Evolutionary conservation across 2,797 vertebrate genomes (phyloP), one percentile per base, ranked within the genome.

Genomic region (Siniperca obscura): DNA sequence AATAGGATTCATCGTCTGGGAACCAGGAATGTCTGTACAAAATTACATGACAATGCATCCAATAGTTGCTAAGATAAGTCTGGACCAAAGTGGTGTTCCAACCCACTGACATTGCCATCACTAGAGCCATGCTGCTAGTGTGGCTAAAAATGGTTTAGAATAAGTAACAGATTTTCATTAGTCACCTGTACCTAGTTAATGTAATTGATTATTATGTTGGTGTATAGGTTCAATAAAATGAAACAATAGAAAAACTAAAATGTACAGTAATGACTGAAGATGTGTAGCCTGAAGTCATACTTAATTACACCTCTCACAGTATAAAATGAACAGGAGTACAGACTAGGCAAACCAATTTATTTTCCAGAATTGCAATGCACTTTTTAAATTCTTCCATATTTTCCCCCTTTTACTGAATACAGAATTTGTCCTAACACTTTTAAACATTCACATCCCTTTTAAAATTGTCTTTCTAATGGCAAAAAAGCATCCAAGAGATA

Each of bases 331-430:
- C 34, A 53, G 21, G 21, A 36, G 30, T 19, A 30, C 2, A 38
- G 40, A 50, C 19, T 3, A 17, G 21, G 3, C 13, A 19, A 70
- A 69, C 6, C 30, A 34, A 22, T n/a, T 56, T 27, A 40, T 40
- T 46, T 48, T 1, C 38, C 52, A 57, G 56, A 74, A 62, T 30
- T 56, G 12, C 22, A 40, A n/a, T 40, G 13, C 30, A 44, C n/a
- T 17, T 27, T 69, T 76, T n/a, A 17, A 40, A 62, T 64, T 69
- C 19, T 21, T 74, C 30, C 21, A 56, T 46, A 7, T 48, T 48
- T 19, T 10, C 40, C 17, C 16, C 6, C 16, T 8, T 50, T 50
- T 40, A 52, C 42, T 65, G 5, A 73, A 11, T 2, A 36, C 30
- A 30, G 3, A 5, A 50, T 30, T 6, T 7, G 2, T 50, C 8